Base-by-base conservation (phyloP, 2,797 vertebrate species). In the Hephaestus fuliginosus region DNA sequence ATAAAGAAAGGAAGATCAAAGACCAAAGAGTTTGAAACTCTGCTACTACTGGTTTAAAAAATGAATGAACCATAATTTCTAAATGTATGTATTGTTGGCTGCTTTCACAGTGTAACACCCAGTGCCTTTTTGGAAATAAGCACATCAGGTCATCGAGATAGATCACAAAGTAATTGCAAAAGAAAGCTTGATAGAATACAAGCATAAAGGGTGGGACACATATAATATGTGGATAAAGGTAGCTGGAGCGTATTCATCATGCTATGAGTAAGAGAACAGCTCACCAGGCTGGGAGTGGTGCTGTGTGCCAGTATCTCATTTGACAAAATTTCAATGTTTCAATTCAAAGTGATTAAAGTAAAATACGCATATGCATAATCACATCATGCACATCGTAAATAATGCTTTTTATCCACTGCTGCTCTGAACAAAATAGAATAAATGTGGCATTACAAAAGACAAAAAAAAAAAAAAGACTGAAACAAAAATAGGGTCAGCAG, bases 221-320 rank as follows among this genome's bases (percentile, higher is more conserved):
- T 64, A 5, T 7, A 28, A 70, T 44, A 36, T 44, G 57, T 70
- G 81, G 61, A 66, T 82, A 77, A 70, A 53, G 52, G 43, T 17
- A 57, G 41, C 7, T n/a, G 41, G 10, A 52, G 25, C 1, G 10
- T 67, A 66, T 83, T 80, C 48, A 46, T 55, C 25, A 41, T 14
- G n/a, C 41, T 44, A 25, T 83, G 88, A 87, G 69, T 87, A 83
- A 86, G 81, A 79, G 69, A 78, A 69, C 60, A 65, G 65, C 56
- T 83, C 61, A 74, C 11, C 20, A 0, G 64, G 22, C n/a, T 49
- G 76, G 87, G 86, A 85, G 84, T 78, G 80, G 82, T 66, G 46
- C 66, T 20, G 7, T 30, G 11, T 51, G 46, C 20, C 14, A 61
- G 5, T 51, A 13, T 46, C 75, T 58, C 20, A 56, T 48, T 8